Evolutionary conservation across 1,140 invertebrate species (phyloP).

Genomic region (Stegodyphus dumicola): DNA sequence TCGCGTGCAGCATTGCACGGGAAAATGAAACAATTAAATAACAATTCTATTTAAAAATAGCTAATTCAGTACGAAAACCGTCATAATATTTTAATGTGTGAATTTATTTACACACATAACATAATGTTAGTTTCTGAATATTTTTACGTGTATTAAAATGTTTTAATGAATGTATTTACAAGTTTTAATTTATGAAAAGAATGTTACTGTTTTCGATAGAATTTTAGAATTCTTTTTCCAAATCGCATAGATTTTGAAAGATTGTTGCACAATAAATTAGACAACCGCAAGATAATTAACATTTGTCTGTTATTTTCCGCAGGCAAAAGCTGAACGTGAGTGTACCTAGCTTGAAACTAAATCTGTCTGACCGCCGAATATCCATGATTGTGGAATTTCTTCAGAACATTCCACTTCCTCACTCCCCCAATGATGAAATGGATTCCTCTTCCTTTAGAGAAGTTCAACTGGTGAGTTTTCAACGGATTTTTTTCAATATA

Average conservation of each 20-base stretch:
- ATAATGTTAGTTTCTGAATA: neutral
- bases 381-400: constrained; percentile 77
- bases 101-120: neutral
- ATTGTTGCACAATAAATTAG: neutral
- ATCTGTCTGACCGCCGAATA: constrained; percentile 81
- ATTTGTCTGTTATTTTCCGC: constrained; percentile 63
- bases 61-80: too few species aligned
- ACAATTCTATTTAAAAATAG: too few species aligned
- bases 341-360: constrained; percentile 79
- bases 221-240: neutral
- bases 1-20: too few species aligned
- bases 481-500: too few species aligned
- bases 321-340: constrained; percentile 83
- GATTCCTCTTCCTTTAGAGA: constrained; percentile 35
- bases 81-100: neutral
- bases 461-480: constrained; percentile 21
- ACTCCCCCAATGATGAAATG: neutral
- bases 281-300: neutral
- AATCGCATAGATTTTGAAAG: neutral
- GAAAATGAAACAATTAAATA: too few species aligned
- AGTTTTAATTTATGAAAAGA: too few species aligned
- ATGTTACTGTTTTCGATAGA: neutral
- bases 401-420: constrained; percentile 75
- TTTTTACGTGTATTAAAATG: neutral
- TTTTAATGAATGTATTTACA: too few species aligned